Conservation (phyloP, 2,888 invertebrate species). For the Rotaria macrura region DNA sequence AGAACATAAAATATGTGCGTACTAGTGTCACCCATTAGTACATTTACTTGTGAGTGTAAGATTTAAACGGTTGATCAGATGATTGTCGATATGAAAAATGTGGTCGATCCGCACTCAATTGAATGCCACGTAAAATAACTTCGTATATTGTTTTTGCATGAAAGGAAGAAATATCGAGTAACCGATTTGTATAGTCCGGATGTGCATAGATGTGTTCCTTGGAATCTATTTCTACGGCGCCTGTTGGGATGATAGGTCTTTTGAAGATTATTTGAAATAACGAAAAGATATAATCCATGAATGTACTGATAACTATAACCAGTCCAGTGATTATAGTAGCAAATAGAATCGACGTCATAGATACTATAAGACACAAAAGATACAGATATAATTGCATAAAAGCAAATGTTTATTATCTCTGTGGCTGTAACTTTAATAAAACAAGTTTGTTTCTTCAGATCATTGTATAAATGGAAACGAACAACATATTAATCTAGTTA, state of each 20-base stretch:
- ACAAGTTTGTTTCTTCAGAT: no score
- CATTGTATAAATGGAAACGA: no score
- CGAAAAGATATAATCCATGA: not conserved
- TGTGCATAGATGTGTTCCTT: not conserved
- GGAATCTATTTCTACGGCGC: not conserved
- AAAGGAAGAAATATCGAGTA: not conserved
- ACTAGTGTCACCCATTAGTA: not conserved
- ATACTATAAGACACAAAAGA: no score
- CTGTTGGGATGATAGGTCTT: not conserved
- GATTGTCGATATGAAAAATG: not conserved
- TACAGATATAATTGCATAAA: no score
- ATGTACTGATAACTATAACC: not conserved
- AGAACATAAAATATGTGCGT: no score
- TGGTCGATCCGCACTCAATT: not conserved
- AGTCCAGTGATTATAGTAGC: not conserved
- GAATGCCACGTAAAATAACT: not conserved
- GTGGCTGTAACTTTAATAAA: no score
- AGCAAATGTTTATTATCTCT: no score
- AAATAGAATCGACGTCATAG: not conserved
- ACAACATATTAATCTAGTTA: no score
- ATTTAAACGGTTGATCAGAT: not conserved
- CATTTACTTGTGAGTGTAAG: constrained; percentile 39
- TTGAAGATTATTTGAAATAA: not conserved
- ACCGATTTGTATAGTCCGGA: not conserved
- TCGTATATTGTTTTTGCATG: not conserved